Conservation (phyloP, 2,113 vertebrate genomes). For the rabbit (Oryctolagus cuniculus) region DNA sequence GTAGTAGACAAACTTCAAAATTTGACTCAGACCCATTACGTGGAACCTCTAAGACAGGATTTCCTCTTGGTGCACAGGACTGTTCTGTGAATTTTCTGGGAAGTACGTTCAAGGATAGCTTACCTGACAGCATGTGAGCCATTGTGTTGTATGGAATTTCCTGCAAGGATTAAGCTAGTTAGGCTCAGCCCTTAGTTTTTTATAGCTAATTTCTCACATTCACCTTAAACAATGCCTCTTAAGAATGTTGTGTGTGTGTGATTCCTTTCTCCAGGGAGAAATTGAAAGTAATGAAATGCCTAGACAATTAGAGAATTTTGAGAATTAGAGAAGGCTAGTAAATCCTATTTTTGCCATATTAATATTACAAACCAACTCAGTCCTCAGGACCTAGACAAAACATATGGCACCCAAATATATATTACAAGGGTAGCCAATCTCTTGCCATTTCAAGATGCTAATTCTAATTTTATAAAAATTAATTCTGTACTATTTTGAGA, state of each 20-base stretch:
- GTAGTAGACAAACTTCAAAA: background rate
- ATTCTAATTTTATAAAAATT: slow-evolving; percentile 41
- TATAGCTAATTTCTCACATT: background rate
- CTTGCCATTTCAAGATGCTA: slow-evolving; percentile 44
- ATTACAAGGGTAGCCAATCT: slow-evolving; percentile 13
- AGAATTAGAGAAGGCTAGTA: background rate
- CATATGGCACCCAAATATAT: background rate
- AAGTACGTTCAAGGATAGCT: background rate
- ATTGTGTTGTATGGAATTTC: slow-evolving; percentile 66
- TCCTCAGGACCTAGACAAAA: background rate
- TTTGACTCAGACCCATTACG: background rate
- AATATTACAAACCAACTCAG: background rate
- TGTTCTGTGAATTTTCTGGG: slow-evolving; percentile 64
- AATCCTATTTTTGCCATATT: background rate
- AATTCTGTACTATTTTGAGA: slow-evolving; percentile 19
- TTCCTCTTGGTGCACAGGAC: slow-evolving; percentile 56
- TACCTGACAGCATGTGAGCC: slow-evolving; percentile 31
- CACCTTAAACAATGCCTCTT: slow-evolving; percentile 19
- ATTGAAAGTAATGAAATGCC: background rate
- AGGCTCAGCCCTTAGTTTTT: background rate
- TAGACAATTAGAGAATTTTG: background rate
- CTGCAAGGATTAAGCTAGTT: background rate
- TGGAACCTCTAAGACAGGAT: slow-evolving; percentile 41
- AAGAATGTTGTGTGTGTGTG: background rate
- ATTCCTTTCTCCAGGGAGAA: slow-evolving; percentile 39